Percentiles rank a stretch among this genome's conserved stretches.
Conservation (phyloP, 2,888 invertebrate genomes). For the Eupelmus urozonus region DNA sequence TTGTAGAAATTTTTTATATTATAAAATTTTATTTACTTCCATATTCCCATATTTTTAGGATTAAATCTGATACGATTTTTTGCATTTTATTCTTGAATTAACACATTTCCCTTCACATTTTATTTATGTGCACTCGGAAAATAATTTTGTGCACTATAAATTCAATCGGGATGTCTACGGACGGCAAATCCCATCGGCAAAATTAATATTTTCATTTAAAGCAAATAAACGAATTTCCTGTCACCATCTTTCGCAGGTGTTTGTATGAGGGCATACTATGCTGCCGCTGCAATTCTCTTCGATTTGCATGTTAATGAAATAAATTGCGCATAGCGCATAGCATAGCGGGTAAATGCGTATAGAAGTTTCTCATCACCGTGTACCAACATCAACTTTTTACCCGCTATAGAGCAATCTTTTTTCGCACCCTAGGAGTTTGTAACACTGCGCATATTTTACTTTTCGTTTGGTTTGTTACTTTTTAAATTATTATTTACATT, state of each 20-base stretch:
- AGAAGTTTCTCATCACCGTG: conserved; percentile 14
- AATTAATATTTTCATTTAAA: conserved; percentile 15
- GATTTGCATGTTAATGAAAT: conserved; percentile 43
- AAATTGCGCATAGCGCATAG: too few relatives aligned
- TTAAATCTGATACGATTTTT: too few relatives aligned
- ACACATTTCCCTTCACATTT: too few relatives aligned
- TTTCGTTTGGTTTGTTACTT: conserved; percentile 5
- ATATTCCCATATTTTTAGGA: too few relatives aligned
- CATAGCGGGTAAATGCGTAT: not conserved
- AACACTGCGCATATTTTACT: not conserved
- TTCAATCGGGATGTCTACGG: too few relatives aligned
- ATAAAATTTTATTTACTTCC: too few relatives aligned
- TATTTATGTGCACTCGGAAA: too few relatives aligned
- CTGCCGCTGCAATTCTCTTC: not conserved
- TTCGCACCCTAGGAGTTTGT: not conserved
- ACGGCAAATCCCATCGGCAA: conserved; percentile 18
- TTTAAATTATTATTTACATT: not conserved
- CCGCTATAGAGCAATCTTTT: not conserved
- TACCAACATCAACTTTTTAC: not conserved
- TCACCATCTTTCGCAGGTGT: conserved; percentile 14
- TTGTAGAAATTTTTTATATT: too few relatives aligned
- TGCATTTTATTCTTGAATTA: too few relatives aligned
- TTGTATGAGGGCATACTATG: not conserved
- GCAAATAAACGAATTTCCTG: conserved; percentile 11
- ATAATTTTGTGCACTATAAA: too few relatives aligned